Evolutionary conservation across 2,888 invertebrate species (phyloP), one percentile per base, ranked within the genome.

Genomic region (Osmoderma eremita): DNA sequence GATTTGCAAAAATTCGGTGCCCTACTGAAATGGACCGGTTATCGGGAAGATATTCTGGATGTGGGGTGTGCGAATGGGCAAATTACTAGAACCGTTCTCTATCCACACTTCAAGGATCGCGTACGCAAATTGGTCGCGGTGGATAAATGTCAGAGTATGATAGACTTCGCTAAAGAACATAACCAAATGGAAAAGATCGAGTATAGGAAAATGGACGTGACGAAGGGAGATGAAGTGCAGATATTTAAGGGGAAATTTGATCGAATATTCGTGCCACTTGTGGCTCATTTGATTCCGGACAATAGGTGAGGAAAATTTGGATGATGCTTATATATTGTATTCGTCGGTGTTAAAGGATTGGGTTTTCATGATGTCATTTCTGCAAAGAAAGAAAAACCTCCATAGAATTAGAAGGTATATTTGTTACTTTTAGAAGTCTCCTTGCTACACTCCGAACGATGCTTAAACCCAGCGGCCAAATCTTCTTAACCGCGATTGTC

Each of bases 1-100:
- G 8, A 18, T 20, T 30, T 51, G 6, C 22, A 30, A n/a, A 30
- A 24, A 30, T 30, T 30, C 17, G 30, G 51, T 0, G 5, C 10
- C 4, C 5, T 12, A 5, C 13, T 51, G 2, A 24, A 30, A 13
- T 51, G 51, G 51, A 51, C 15, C 12, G 13, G 13, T 24, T 3
- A 36, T 1, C n/a, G n/a, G 13, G 51, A 61, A 61, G 24, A 61
- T 22, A 45, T 61, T 5, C 24, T 61, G 8, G 61, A 61, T 24
- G 13, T 61, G 12, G 61, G 61, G 15, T 61, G 61, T 15, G 42
- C 13, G 4, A 30, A 45, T n/a, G 61, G 61, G 1, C n/a, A 1
- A 3, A 15, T 45, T 48, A 61, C 61, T 1, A 61, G 24, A 30
- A 36, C 18, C 8, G 17, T 61, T 1, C 61, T 61, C n/a, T 48